Base-by-base conservation (phyloP, 2,888 invertebrate species). In the Rotaria magnacalcarata region DNA sequence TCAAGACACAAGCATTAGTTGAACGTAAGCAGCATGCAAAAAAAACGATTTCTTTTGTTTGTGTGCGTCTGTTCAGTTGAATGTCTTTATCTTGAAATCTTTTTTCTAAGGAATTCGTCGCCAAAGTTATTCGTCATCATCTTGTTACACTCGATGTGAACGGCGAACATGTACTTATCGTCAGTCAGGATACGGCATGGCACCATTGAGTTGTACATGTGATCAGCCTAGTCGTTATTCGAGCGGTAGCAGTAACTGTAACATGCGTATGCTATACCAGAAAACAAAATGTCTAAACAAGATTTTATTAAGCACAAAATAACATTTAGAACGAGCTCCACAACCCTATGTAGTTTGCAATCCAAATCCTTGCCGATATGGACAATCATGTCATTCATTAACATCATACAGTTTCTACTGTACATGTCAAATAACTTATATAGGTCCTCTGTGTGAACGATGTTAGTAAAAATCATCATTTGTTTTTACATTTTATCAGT, bases 401-500 rank as follows among this genome's bases (percentile, higher is more conserved):
- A 43, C 75, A 47, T 47, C 75, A 43, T 6, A 47, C n/a, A 75
- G 75, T 43, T 75, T 75, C n/a, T 43, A 43, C 47, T 75, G 75
- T 75, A 19, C 24, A 24, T 75, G 75, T 43, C 47, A 41, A 16
- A 41, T 2, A 24, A 10, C 43, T n/a, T 75, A 75, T 24, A 75
- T 75, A 24, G 75, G 75, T 11, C 47, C 75, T 21, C 24, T 75
- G 24, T 75, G 75, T 75, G 75, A 75, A 75, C 75, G 75, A n/a
- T n/a, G 75, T 75, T 75, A 75, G 75, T 75, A 10, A n/a, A 75
- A 75, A 7, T 10, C 14, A 21, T 8, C 11, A 7, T 24, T 16
- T 24, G 16, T 67, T 27, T n/a, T n/a, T 19, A 10, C 27, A 34
- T 27, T 3, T 14, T 21, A 24, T 14, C 3, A 67, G 10, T n/a